phyloP scores from a whole-genome alignment of 1,140 invertebrate species.

The Wiebesia pumilae region DNA sequence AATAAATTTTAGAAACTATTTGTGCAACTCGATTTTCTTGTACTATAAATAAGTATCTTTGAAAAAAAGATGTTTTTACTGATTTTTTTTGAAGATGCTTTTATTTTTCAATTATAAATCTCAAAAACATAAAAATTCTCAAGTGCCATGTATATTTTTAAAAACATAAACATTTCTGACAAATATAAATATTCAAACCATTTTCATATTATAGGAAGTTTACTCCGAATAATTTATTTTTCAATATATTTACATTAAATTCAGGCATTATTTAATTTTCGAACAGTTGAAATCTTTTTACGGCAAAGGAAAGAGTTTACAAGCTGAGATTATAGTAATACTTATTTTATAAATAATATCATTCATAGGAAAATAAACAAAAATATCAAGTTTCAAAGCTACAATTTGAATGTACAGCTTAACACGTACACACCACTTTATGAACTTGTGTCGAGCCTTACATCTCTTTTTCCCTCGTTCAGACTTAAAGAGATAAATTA shows the following conservation, averaged over 20 bases:
- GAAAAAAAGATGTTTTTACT: not conserved
- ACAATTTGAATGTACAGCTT: not conserved
- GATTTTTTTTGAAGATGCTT: not conserved
- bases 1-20: too few species aligned
- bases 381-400: conserved; percentile 27
- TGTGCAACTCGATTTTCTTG: too few species aligned
- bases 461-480: not conserved
- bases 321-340: not conserved
- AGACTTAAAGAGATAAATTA: not conserved
- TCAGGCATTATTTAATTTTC: too few species aligned
- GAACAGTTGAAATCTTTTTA: not conserved
- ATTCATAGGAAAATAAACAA: not conserved
- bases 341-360: not conserved
- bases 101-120: not conserved
- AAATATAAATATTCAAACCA: not conserved
- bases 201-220: not conserved
- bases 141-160: conserved; percentile 19
- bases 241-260: not conserved
- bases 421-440: too few species aligned
- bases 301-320: not conserved
- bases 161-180: not conserved
- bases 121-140: not conserved
- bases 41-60: not conserved
- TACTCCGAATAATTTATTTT: not conserved
- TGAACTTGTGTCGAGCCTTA: too few species aligned